Percentiles rank a stretch among this genome's conserved stretches.
Evolutionary conservation across 2,113 vertebrate species (phyloP).

Genomic region (Sturnira hondurensis): DNA sequence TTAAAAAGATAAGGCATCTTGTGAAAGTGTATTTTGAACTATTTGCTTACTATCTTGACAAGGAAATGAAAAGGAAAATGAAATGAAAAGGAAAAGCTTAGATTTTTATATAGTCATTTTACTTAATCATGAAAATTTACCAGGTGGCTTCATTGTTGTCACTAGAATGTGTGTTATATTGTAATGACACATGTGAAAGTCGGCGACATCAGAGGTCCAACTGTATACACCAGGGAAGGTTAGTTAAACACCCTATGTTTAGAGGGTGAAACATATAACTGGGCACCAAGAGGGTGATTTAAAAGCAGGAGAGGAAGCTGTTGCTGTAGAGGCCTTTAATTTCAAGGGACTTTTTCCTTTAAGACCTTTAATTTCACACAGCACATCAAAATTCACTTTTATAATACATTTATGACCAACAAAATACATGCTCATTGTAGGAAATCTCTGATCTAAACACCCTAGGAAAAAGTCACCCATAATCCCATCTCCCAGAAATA

Average conservation of each 20-base stretch:
- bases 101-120: not conserved
- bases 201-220: conserved; percentile 5
- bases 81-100: not conserved
- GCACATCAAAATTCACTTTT: not conserved
- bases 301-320: not conserved
- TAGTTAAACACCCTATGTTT: conserved; percentile 49
- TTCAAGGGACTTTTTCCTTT: not conserved
- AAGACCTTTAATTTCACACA: not conserved
- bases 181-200: conserved; percentile 36
- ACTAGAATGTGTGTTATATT: not conserved
- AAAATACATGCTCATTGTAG: not conserved
- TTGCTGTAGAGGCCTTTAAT: not conserved
- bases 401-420: not conserved
- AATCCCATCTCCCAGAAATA: not conserved
- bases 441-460: not conserved
- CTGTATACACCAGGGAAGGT: conserved; percentile 31
- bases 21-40: not conserved
- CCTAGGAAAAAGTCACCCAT: not conserved
- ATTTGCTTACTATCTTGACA: not conserved
- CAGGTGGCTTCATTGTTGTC: not conserved
- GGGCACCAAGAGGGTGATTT: conserved; percentile 1
- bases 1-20: not conserved
- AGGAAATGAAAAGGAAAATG: not conserved
- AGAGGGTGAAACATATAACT: conserved; percentile 31
- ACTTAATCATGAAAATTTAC: not conserved